A percentile compares a stretch with the other conserved stretches of the same genome.
These are phyloP conservation scores for Cariama cristata DNA, from an alignment of 2,113 vertebrate genomes.

Conservation along the genomic window DNA sequence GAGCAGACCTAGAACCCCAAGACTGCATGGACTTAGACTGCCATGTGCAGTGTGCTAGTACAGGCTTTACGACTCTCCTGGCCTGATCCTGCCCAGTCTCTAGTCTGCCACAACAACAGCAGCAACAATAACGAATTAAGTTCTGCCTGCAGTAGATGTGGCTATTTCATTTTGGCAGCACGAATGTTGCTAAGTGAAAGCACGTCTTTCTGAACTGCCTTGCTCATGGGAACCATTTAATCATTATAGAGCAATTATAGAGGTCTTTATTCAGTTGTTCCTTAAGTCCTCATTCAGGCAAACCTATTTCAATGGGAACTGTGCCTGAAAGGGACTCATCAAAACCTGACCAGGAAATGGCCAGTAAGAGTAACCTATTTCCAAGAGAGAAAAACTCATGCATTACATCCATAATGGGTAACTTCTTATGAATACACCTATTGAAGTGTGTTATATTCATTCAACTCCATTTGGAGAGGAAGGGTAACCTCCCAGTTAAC, in stretches of 20 bases:
- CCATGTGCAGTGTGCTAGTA: not conserved
- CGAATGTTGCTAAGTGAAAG: conserved; percentile 67
- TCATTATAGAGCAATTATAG: conserved; percentile 71
- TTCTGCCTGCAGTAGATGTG: conserved; percentile 40
- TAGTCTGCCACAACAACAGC: not conserved
- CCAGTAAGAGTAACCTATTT: conserved; percentile 66
- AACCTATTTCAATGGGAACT: conserved; percentile 65
- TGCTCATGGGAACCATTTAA: conserved; percentile 72
- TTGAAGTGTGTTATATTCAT: conserved; percentile 68
- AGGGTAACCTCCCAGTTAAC: conserved; percentile 65
- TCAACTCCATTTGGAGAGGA: conserved; percentile 61
- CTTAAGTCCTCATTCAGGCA: conserved; percentile 67
- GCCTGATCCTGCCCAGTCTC: not conserved
- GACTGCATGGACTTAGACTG: not conserved
- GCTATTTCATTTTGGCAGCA: conserved; percentile 45
- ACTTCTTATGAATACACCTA: conserved; percentile 59
- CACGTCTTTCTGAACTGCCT: conserved; percentile 63
- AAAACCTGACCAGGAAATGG: conserved; percentile 72
- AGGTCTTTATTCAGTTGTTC: conserved; percentile 68
- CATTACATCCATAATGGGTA: conserved; percentile 65
- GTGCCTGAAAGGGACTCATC: conserved; percentile 68
- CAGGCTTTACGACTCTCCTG: not conserved
- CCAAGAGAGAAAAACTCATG: conserved; percentile 68
- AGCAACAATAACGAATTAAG: not conserved
- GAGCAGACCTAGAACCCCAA: not conserved